A percentile compares a stretch with the other conserved stretches of the same genome.
Evolutionary conservation across 2,113 vertebrate genomes (phyloP).

Genomic region (Stigmatopora argus): DNA sequence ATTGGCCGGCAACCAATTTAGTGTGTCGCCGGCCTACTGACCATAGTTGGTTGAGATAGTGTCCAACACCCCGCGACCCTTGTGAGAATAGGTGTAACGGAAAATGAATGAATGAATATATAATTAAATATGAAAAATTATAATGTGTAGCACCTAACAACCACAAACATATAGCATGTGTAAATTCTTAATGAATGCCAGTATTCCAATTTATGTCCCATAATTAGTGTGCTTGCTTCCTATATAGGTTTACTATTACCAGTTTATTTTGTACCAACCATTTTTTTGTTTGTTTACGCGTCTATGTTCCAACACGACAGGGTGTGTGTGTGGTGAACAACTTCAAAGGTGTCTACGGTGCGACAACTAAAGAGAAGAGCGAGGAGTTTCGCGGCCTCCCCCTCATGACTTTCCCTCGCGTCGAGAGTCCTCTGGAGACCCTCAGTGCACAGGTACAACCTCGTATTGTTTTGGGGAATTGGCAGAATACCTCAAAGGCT

Average conservation of each 20-base stretch:
- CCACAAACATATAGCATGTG: neutral
- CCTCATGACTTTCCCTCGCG: conserved; percentile 93
- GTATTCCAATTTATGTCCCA: neutral
- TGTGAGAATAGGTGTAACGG: too few relatives aligned
- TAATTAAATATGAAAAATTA: too few relatives aligned
- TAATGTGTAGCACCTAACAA: too few relatives aligned
- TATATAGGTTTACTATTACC: too few relatives aligned
- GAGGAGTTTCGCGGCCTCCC: conserved; percentile 89
- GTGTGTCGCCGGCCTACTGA: too few relatives aligned
- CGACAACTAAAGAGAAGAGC: conserved; percentile 81
- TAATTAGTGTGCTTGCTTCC: too few relatives aligned
- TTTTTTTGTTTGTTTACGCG: too few relatives aligned
- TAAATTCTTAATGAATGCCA: neutral
- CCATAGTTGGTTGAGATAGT: too few relatives aligned
- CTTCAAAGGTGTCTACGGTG: conserved; percentile 83
- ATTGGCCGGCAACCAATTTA: too few relatives aligned
- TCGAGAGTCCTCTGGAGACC: conserved; percentile 95
- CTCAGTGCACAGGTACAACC: conserved; percentile 89
- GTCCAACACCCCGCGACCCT: too few relatives aligned
- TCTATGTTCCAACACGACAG: conserved; percentile 53
- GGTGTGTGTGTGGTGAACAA: conserved; percentile 96
- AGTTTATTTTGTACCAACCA: too few relatives aligned
- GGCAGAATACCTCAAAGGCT: conserved; percentile 14
- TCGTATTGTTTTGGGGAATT: conserved; percentile 37
- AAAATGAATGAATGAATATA: too few relatives aligned